Base-by-base conservation (phyloP, 1,140 invertebrate genomes). In the Aradophagus sp. region DNA sequence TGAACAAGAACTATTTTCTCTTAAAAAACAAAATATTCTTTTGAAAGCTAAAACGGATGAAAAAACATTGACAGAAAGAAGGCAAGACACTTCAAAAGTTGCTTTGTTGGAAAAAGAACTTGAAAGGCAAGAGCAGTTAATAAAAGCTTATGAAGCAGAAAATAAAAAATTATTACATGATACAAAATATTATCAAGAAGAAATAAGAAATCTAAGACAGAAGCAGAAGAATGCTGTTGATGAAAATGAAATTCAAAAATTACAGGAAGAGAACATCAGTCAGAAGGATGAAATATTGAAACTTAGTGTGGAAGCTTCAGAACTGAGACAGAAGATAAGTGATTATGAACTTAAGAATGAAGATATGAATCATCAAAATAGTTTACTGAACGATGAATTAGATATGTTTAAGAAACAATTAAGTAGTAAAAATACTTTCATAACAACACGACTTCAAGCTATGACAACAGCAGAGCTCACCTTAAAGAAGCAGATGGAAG, bases 401-500 rank as follows among this genome's bases (percentile, higher is more conserved):
- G 76, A 76, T 8, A 84, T 85, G 80, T 84, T 85, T 15, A 85
- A 83, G 32, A 81, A 86, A 6, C 84, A 86, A 20, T 27, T 86
- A 11, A 80, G 47, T 42, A 77, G 79, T 8, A 86, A 85, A 32
- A 84, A 85, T 16, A 77, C 80, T 8, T 86, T 82, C 26, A 85
- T 86, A 34, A 84, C 78, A 1, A 77, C 82, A 17, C 72, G 77
- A 10, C 39, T 86, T 0, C 81, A 84, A 23, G 48, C 75, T 0
- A 81, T 84, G 79, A 85, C 79, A 1, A 74, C 65, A 0, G 67
- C 78, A 0, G 84, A 86, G 20, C 31, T 84, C 0, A 76, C 76
- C 8, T 53, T 82, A 35, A 81, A 81, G 17, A 84, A 77, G 12
- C 77, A 84, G 52, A 69, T 84, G 17, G 84, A 86, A 14, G 82